Conservation (phyloP, 2,888 invertebrate species). For the Branchellion lobata region DNA sequence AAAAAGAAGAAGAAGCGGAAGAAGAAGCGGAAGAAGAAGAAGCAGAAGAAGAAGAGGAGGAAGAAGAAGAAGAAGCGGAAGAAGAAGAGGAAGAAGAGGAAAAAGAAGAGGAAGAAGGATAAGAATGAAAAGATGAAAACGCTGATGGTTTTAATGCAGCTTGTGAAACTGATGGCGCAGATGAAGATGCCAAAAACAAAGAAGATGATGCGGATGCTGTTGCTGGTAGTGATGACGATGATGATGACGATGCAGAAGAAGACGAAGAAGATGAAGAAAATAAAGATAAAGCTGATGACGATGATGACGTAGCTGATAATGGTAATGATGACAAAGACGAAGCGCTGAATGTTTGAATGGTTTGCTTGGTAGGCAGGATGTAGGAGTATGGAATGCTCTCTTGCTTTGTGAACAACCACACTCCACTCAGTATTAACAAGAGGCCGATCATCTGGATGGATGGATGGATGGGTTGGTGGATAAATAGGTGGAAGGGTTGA, state of each 20-base stretch:
- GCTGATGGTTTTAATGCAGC: no score
- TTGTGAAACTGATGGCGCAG: no score
- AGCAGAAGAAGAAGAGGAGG: neutral
- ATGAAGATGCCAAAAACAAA: no score
- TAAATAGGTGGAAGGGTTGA: no score
- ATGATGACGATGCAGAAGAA: no score
- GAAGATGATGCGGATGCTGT: neutral
- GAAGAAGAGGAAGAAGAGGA: neutral
- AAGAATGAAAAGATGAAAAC: no score
- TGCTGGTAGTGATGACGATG: slow-evolving; percentile 17
- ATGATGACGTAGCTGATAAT: neutral
- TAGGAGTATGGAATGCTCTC: slow-evolving; percentile 39
- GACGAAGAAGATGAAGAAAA: no score
- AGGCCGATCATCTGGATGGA: slow-evolving; percentile 37
- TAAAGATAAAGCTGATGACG: slow-evolving; percentile 17
- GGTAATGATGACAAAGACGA: neutral
- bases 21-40: slow-evolving; percentile 18
- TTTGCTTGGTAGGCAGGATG: slow-evolving; percentile 17
- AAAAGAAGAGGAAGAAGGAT: no score
- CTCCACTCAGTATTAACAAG: slow-evolving; percentile 40
- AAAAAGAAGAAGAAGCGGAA: neutral
- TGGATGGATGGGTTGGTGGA: neutral
- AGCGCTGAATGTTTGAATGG: neutral
- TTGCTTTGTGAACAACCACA: slow-evolving; percentile 44
- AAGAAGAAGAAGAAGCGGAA: neutral